Percentiles rank a stretch among this genome's conserved stretches.
These are phyloP conservation scores for Machaerirhynchus nigripectus DNA, from an alignment of 2,113 vertebrate genomes.

Conservation along the genomic window DNA sequence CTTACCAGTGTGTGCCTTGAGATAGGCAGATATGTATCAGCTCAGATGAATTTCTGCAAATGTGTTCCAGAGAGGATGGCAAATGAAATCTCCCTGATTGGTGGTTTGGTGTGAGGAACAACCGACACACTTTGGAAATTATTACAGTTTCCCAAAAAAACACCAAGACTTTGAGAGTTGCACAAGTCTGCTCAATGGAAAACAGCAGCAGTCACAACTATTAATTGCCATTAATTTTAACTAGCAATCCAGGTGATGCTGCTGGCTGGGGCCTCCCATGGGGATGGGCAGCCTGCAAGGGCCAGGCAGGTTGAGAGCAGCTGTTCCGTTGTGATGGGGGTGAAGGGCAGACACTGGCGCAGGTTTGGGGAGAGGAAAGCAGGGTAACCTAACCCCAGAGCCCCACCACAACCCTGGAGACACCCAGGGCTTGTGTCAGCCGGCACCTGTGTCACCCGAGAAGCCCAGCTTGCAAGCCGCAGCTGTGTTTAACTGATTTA, in stretches of 20 bases:
- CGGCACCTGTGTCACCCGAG: neutral
- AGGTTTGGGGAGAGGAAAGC: neutral
- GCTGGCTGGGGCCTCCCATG: neutral
- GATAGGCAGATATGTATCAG: conserved; percentile 1
- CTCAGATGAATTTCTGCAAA: neutral
- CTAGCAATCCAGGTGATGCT: neutral
- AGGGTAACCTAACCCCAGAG: neutral
- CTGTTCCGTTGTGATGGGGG: neutral
- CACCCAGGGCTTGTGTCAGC: neutral
- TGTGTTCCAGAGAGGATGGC: neutral
- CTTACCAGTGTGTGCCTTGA: neutral
- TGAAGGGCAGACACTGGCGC: neutral
- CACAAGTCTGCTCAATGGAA: neutral
- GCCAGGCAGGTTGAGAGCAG: neutral
- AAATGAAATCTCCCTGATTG: neutral
- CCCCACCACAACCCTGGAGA: neutral
- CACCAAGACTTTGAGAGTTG: neutral
- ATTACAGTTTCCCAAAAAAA: neutral
- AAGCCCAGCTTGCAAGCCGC: neutral
- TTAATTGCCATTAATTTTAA: neutral
- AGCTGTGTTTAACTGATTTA: neutral
- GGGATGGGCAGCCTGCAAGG: neutral
- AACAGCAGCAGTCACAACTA: neutral
- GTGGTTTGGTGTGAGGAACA: neutral
- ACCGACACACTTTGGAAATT: neutral